These are phyloP conservation scores for Etheostoma perlongum DNA, from an alignment of 2,797 vertebrate species.

Conservation along the genomic window DNA sequence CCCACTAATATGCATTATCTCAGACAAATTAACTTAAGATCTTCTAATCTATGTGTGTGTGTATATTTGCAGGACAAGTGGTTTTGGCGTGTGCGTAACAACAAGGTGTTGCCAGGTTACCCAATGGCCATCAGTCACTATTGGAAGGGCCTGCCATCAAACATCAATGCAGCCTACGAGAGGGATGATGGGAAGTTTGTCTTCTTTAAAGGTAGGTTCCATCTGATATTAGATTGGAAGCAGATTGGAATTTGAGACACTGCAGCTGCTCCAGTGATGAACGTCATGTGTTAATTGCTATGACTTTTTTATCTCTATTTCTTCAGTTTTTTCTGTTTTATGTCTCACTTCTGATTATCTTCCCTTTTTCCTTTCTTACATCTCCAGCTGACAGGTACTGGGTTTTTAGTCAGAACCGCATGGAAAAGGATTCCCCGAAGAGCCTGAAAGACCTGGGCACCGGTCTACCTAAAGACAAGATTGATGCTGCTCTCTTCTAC, in stretches of 20 bases:
- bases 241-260: neutral
- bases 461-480: constrained; percentile 89
- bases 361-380: neutral
- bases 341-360: neutral
- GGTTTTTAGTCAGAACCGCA: constrained; percentile 90
- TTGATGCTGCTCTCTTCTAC: constrained; percentile 93
- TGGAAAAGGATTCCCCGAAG: constrained; percentile 91
- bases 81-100: constrained; percentile 93
- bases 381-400: constrained; percentile 90
- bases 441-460: constrained; percentile 88
- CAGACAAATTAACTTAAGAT: neutral
- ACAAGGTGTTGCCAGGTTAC: constrained; percentile 90
- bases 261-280: constrained; percentile 10
- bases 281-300: constrained; percentile 2
- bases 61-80: constrained; percentile 87
- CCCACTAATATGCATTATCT: neutral
- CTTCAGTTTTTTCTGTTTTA: neutral
- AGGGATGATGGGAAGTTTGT: constrained; percentile 92
- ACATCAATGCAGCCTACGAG: constrained; percentile 92
- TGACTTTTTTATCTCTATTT: neutral
- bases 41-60: neutral
- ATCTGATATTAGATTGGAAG: neutral
- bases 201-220: constrained; percentile 91
- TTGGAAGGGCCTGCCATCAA: constrained; percentile 91
- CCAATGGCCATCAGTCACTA: constrained; percentile 92